phyloP scores from a whole-genome alignment of 2,888 invertebrate genomes.

The Blera fallax region DNA sequence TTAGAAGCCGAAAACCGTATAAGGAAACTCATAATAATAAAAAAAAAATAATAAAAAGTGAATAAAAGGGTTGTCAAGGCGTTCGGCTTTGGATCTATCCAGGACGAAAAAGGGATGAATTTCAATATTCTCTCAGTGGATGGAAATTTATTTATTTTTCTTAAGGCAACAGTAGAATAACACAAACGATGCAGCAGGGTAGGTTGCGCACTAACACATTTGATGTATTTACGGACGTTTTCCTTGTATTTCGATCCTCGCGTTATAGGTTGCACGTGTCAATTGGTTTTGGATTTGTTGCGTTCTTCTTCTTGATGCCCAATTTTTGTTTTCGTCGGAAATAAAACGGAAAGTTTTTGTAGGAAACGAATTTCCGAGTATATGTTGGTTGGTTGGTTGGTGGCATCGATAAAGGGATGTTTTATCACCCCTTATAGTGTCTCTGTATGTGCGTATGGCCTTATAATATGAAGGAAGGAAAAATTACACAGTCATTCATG shows the following conservation, averaged over 20 bases:
- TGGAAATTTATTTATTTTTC: conserved; percentile 15
- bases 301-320: conserved; percentile 34
- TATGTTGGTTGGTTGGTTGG: conserved; percentile 14
- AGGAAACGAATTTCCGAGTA: conserved; percentile 58
- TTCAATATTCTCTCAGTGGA: conserved; percentile 39
- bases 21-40: conserved; percentile 40
- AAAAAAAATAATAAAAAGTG: neutral
- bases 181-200: conserved; percentile 18
- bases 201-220: conserved; percentile 50
- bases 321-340: conserved; percentile 38
- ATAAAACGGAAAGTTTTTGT: conserved; percentile 59
- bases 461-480: conserved; percentile 48
- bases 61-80: conserved; percentile 65
- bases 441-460: conserved; percentile 5
- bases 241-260: conserved; percentile 30
- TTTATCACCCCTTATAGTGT: conserved; percentile 54
- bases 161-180: neutral
- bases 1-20: conserved; percentile 56
- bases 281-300: conserved; percentile 70
- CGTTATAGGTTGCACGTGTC: conserved; percentile 70
- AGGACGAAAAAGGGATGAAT: conserved; percentile 41
- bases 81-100: neutral
- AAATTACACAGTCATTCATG: conserved; percentile 54
- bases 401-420: conserved; percentile 53
- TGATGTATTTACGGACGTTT: conserved; percentile 37